Evolutionary conservation across 2,113 vertebrate genomes (phyloP).

Genomic region (Heterotilapia buettikoferi): DNA sequence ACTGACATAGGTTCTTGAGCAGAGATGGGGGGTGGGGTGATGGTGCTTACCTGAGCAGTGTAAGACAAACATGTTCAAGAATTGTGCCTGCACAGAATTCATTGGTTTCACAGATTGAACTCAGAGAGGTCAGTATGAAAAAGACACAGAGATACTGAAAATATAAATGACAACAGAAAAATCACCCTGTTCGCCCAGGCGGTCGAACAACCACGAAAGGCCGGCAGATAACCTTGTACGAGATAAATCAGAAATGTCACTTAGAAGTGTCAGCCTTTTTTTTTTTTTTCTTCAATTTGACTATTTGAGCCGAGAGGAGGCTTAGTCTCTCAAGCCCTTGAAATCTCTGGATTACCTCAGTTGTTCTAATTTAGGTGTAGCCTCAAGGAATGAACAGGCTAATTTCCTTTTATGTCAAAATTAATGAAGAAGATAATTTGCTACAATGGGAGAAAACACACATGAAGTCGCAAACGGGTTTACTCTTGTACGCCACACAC

Average conservation of each 20-base stretch:
- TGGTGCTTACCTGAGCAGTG: neutral
- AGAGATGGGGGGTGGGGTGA: neutral
- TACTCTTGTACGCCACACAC: neutral
- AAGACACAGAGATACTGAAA: neutral
- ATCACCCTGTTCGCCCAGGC: neutral
- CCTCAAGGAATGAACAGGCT: slow-evolving; percentile 54
- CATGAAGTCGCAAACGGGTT: neutral
- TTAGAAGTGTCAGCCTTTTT: slow-evolving; percentile 6
- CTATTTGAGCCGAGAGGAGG: slow-evolving; percentile 13
- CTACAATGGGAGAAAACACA: slow-evolving; percentile 33
- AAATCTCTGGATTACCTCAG: slow-evolving; percentile 54
- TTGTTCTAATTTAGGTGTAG: slow-evolving; percentile 58
- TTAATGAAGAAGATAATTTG: slow-evolving; percentile 71
- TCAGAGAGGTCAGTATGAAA: neutral
- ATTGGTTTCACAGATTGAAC: neutral
- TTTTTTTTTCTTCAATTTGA: neutral
- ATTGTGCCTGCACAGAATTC: neutral
- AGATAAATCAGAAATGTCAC: slow-evolving; percentile 11
- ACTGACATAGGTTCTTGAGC: neutral
- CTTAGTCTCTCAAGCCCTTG: slow-evolving; percentile 33
- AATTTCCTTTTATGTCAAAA: slow-evolving; percentile 62
- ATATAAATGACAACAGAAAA: neutral
- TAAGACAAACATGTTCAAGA: neutral
- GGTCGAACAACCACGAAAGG: neutral
- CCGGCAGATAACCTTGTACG: slow-evolving; percentile 27